phyloP scores from a whole-genome alignment of 2,888 invertebrate genomes.

The Spicauda simplicius region DNA sequence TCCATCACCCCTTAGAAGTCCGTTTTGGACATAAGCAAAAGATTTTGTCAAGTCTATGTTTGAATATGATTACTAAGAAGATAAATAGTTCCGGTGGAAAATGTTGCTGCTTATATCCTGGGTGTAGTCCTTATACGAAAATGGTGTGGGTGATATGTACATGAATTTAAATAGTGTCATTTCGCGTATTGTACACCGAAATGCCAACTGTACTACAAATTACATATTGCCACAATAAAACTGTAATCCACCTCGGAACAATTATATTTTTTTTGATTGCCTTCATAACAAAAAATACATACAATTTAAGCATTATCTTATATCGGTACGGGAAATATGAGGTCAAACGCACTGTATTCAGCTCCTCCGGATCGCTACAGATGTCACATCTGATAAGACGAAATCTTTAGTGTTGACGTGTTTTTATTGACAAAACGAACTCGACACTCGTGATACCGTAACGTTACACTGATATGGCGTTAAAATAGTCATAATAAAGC shows the following conservation, averaged over 20 bases:
- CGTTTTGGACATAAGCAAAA: too few relatives aligned
- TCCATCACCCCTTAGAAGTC: too few relatives aligned
- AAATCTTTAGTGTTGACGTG: background rate
- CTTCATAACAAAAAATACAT: background rate
- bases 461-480: background rate
- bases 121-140: too few relatives aligned
- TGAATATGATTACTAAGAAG: too few relatives aligned
- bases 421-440: background rate
- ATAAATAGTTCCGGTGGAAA: too few relatives aligned
- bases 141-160: too few relatives aligned
- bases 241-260: background rate
- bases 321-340: slow-evolving; percentile 21
- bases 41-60: too few relatives aligned
- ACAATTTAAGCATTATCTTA: background rate
- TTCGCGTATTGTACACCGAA: too few relatives aligned
- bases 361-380: slow-evolving; percentile 5
- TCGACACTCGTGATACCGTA: background rate
- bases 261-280: background rate
- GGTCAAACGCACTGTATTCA: slow-evolving; percentile 14
- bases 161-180: too few relatives aligned
- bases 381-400: slow-evolving; percentile 28
- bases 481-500: background rate
- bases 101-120: too few relatives aligned
- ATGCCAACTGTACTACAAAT: too few relatives aligned
- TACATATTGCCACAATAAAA: too few relatives aligned